Percentiles rank a stretch among this genome's conserved stretches.
Evolutionary conservation across 2,113 vertebrate species (phyloP).

Genomic region (Hemicordylus capensis): DNA sequence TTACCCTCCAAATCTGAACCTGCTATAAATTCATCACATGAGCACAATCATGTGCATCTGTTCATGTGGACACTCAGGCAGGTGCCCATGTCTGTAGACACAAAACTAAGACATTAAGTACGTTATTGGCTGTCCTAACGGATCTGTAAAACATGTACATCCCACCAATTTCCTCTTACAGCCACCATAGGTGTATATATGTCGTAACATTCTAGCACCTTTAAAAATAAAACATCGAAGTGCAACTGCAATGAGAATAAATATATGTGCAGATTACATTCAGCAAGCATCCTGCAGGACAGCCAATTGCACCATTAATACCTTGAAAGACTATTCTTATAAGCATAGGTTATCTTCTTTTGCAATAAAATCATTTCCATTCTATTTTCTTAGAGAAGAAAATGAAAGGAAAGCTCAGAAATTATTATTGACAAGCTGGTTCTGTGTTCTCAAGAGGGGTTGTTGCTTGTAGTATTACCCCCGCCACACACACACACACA

Average conservation of each 20-base stretch:
- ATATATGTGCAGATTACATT: conserved; percentile 13
- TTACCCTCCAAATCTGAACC: background rate
- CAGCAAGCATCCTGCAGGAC: background rate
- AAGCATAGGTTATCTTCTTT: conserved; percentile 5
- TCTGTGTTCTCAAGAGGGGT: too few species aligned
- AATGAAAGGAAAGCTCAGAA: background rate
- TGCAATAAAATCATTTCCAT: conserved; percentile 19
- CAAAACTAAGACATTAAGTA: background rate
- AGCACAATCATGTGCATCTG: background rate
- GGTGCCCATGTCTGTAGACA: background rate
- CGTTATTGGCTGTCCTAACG: background rate
- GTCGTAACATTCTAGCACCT: background rate
- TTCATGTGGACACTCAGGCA: background rate
- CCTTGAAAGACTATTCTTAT: background rate
- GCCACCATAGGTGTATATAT: background rate
- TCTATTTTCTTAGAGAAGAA: background rate
- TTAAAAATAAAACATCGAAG: conserved; percentile 6
- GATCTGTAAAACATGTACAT: background rate
- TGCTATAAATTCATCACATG: background rate
- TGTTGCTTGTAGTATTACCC: too few species aligned
- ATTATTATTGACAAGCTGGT: rapidly evolving
- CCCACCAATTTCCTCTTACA: conserved; percentile 9
- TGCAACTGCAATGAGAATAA: background rate
- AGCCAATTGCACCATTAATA: conserved; percentile 27
- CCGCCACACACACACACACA: too few species aligned